Conservation (phyloP, 2,113 vertebrate genomes). For the Sialia sialis region DNA sequence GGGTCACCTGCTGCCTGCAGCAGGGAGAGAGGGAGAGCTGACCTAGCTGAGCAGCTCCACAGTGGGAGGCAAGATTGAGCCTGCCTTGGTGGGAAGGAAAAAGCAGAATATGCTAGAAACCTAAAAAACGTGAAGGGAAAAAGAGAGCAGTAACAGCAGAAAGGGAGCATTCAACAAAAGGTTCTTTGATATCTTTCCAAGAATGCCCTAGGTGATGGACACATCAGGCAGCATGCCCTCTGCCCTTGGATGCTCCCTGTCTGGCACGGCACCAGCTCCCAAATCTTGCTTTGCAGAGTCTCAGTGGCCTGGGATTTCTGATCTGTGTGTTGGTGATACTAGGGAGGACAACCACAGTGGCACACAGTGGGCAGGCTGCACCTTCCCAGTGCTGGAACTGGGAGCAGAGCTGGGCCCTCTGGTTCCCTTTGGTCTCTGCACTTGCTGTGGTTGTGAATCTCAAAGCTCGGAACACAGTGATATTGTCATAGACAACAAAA, state of each 20-base stretch:
- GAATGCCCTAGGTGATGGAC: fast-evolving
- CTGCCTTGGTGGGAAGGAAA: not conserved
- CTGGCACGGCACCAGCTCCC: not conserved
- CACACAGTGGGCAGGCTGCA: fast-evolving
- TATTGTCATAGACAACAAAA: not conserved
- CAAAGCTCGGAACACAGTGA: not conserved
- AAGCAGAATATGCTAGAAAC: not conserved
- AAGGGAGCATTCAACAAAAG: not conserved
- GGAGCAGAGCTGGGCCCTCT: not conserved
- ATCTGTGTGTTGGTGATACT: fast-evolving
- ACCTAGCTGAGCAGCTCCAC: not conserved
- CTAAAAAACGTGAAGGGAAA: not conserved
- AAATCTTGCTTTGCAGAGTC: not conserved
- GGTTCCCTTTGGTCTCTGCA: not conserved
- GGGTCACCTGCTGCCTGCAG: not conserved
- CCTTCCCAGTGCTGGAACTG: not conserved
- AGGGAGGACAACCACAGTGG: fast-evolving
- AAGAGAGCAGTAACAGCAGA: not conserved
- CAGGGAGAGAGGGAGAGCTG: not conserved
- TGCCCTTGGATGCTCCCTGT: fast-evolving
- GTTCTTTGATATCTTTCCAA: not conserved
- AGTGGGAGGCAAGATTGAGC: not conserved
- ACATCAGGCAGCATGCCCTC: fast-evolving
- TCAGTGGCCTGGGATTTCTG: not conserved
- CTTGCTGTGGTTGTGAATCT: not conserved